Conservation (phyloP, 2,888 invertebrate genomes). For the Vannuccia rotundouncinata region DNA sequence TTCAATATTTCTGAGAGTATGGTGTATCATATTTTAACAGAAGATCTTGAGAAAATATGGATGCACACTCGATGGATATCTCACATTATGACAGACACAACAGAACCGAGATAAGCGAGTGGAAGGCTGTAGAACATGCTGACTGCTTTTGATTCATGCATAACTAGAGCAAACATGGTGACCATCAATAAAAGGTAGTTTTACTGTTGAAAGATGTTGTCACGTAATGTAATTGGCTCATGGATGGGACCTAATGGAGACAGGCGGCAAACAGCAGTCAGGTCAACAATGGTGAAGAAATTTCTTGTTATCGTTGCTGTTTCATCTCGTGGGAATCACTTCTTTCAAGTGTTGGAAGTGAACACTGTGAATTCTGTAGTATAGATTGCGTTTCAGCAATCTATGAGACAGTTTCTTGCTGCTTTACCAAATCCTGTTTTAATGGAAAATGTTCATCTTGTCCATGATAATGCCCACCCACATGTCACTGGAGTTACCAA, state of each 20-base stretch:
- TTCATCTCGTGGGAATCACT: not conserved
- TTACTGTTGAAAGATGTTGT: not conserved
- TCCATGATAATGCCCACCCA: constrained; percentile 2
- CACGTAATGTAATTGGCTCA: not conserved
- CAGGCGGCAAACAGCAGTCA: not conserved
- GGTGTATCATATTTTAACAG: constrained; percentile 11
- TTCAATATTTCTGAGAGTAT: constrained; percentile 8
- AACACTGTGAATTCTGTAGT: not conserved
- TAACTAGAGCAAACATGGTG: constrained; percentile 9
- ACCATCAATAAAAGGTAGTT: not conserved
- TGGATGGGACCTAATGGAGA: not conserved
- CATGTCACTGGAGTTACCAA: constrained; percentile 1
- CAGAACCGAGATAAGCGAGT: constrained; percentile 2
- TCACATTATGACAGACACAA: constrained; percentile 9
- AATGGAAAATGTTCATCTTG: constrained; percentile 5
- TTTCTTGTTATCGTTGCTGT: not conserved
- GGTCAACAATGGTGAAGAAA: constrained; percentile 16
- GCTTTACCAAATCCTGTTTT: not conserved
- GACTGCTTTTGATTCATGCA: constrained; percentile 6
- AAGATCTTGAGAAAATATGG: not conserved
- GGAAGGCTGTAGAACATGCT: constrained; percentile 1
- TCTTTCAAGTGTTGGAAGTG: not conserved
- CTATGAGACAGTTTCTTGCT: constrained; percentile 18
- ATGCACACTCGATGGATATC: constrained; percentile 5
- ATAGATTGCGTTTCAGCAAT: not conserved